phyloP scores from a whole-genome alignment of 2,113 vertebrate species.

The Bos javanicus region DNA sequence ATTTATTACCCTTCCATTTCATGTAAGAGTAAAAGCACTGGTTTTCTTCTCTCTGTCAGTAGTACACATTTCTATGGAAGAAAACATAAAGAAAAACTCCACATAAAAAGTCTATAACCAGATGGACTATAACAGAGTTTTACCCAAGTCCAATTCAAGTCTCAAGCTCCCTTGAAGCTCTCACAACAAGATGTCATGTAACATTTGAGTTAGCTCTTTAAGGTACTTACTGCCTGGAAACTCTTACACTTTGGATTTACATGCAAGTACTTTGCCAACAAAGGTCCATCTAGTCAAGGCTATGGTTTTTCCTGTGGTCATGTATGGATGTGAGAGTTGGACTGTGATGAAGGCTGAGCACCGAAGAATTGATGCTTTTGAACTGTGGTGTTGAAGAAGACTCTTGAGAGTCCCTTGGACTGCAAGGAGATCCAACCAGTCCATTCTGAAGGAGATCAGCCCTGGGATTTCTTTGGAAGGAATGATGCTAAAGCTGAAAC shows the following conservation, averaged over 20 bases:
- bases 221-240: constrained; percentile 11
- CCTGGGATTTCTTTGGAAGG: too few species aligned
- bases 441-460: too few species aligned
- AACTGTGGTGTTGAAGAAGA: too few species aligned
- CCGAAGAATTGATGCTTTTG: too few species aligned
- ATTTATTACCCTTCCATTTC: neutral
- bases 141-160: neutral
- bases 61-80: neutral
- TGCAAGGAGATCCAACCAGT: too few species aligned
- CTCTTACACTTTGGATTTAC: neutral
- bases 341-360: too few species aligned
- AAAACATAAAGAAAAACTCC: constrained; percentile 3
- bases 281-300: too few species aligned
- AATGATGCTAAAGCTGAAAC: too few species aligned
- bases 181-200: neutral
- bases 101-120: neutral
- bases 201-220: neutral
- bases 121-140: neutral
- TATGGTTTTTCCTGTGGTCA: too few species aligned
- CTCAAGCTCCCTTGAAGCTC: neutral
- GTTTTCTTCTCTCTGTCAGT: neutral
- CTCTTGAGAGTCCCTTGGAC: too few species aligned
- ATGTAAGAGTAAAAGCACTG: neutral
- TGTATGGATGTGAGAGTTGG: too few species aligned
- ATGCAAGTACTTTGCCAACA: neutral